Conservation (phyloP, 2,113 vertebrate genomes). For the Ammodytes marinus region DNA sequence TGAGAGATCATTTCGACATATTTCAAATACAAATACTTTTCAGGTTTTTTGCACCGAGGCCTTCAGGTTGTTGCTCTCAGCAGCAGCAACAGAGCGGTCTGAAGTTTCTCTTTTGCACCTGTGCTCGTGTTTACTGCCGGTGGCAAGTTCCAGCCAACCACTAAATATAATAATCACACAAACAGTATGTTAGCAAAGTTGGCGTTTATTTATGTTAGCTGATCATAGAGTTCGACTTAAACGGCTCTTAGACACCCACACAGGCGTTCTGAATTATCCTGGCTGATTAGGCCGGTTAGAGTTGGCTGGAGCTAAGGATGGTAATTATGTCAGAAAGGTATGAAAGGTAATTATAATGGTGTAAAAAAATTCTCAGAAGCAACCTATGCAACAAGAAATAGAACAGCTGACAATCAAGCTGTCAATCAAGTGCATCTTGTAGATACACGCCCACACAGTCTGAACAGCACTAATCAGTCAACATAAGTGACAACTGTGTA, state of each 20-base stretch:
- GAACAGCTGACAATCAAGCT: neutral
- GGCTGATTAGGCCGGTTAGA: neutral
- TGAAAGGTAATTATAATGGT: neutral
- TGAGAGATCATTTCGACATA: conserved; percentile 5
- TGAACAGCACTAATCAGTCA: neutral
- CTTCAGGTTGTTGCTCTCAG: conserved; percentile 20
- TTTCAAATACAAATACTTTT: conserved; percentile 22
- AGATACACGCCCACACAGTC: neutral
- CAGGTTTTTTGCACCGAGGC: conserved; percentile 2
- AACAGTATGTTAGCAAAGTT: neutral
- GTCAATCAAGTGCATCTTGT: too few species aligned
- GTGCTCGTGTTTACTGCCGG: conserved; percentile 2
- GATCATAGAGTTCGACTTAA: neutral
- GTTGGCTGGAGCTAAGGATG: neutral
- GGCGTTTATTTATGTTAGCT: neutral
- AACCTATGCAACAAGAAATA: neutral
- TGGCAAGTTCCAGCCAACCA: conserved; percentile 14
- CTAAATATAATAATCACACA: conserved; percentile 13
- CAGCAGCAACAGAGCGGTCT: conserved; percentile 45
- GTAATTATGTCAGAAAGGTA: neutral
- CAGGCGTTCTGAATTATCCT: neutral
- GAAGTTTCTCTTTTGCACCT: conserved; percentile 28
- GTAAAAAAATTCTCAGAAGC: neutral
- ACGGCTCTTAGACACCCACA: too few species aligned
- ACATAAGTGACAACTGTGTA: neutral